Evolutionary conservation across 2,888 invertebrate genomes (phyloP).

Genomic region (Cerastis rubricosa): DNA sequence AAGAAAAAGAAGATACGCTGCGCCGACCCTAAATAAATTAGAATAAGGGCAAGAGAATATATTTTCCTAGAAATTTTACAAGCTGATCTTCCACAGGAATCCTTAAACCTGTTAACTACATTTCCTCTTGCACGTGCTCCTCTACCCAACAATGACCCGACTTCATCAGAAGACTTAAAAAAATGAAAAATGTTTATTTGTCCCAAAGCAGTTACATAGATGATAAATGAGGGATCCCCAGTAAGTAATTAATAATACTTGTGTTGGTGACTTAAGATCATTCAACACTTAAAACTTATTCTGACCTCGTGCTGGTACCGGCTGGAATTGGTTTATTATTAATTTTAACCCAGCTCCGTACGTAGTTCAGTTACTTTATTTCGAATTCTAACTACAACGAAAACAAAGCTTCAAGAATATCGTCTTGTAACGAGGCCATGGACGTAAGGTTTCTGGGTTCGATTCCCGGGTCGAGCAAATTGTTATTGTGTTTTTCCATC

Average conservation of each 20-base stretch:
- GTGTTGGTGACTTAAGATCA: too few species aligned
- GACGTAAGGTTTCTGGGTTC: too few species aligned
- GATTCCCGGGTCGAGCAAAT: too few species aligned
- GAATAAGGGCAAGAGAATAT: background rate
- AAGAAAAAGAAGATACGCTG: too few species aligned
- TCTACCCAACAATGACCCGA: slow-evolving; percentile 1
- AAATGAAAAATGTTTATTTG: too few species aligned
- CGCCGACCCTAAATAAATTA: too few species aligned
- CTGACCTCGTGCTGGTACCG: slow-evolving; percentile 3
- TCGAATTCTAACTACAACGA: slow-evolving; percentile 40
- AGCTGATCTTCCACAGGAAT: background rate
- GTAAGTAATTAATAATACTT: too few species aligned
- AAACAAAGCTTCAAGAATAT: slow-evolving; percentile 45
- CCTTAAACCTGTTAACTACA: background rate
- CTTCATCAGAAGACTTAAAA: background rate
- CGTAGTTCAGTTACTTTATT: slow-evolving; percentile 25
- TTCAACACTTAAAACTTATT: slow-evolving; percentile 8
- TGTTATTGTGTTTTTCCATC: too few species aligned
- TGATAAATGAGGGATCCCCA: too few species aligned
- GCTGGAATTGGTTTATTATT: slow-evolving; percentile 20
- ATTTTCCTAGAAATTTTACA: background rate
- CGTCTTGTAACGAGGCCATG: slow-evolving; percentile 1
- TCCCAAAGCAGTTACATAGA: too few species aligned
- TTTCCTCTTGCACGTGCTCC: background rate
- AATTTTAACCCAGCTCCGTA: slow-evolving; percentile 12